Evolutionary conservation across 2,888 invertebrate genomes (phyloP), one percentile per base, ranked within the genome.

Genomic region (Meliscaeva auricollis): DNA sequence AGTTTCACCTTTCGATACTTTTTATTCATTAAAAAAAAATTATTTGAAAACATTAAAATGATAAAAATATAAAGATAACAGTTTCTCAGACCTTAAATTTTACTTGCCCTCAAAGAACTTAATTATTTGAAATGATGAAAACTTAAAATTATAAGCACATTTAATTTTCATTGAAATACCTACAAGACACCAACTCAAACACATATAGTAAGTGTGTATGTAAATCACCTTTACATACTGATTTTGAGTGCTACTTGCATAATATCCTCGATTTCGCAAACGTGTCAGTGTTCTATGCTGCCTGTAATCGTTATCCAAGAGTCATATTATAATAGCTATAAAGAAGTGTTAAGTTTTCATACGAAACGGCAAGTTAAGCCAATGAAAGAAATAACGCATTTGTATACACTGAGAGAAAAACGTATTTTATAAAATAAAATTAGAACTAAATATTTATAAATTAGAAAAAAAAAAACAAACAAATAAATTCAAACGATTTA

Each of bases 311-410:
- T 46, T 11, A 30, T 17, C 46, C 17, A 2, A 30, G 32, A 60
- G 60, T 26, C 15, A 9, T 22, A 26, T n/a, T 26, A 26, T 26
- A 26, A 46, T 62, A 15, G 20, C 7, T 50, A 52, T 48, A 41
- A 72, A 79, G 44, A 70, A 32, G 58, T 70, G 70, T 60, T 76
- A 76, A 74, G 38, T 62, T 69, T 38, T 69, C 22, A 50, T 32
- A 72, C 58, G 15, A 52, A 60, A 66, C 72, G 76, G 52, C 66
- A 82, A 22, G 48, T 68, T 82, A 4, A 22, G 54, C 78, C 56
- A 17, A n/a, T n/a, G 46, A 78, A 26, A 44, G 30, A 69, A 68
- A 73, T 56, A 52, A 11, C 68, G 15, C 78, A 54, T 52, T 60
- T 46, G 26, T 44, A 26, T 58, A 58, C 38, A 58, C 58, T 54